Evolutionary conservation across 2,797 vertebrate species (phyloP).

Genomic region (Phrynocephalus forsythii): DNA sequence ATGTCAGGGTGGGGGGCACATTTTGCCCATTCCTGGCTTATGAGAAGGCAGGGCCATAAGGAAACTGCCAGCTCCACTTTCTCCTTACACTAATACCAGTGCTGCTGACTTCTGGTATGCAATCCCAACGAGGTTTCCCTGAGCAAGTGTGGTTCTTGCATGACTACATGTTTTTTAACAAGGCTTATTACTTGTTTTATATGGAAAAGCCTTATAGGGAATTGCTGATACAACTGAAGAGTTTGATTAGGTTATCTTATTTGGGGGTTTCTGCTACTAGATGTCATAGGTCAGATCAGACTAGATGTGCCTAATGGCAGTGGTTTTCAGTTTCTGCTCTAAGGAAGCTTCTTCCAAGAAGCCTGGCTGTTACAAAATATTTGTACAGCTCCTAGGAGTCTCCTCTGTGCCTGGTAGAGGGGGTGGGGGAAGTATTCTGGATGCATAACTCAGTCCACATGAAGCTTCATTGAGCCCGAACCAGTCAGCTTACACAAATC

Average conservation of each 20-base stretch:
- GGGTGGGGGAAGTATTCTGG: background rate
- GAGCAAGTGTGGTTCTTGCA: background rate
- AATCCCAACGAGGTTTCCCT: background rate
- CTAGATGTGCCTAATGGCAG: background rate
- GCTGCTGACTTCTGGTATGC: background rate
- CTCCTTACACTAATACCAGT: background rate
- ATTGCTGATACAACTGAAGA: background rate
- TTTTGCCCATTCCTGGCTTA: background rate
- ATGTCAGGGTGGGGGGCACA: too few relatives aligned
- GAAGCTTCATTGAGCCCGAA: too few relatives aligned
- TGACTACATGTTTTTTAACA: background rate
- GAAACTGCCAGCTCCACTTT: background rate
- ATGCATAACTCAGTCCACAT: background rate
- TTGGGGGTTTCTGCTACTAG: background rate
- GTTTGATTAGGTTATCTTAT: background rate
- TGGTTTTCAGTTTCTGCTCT: background rate
- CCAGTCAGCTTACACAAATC: background rate
- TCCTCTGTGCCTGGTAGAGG: background rate
- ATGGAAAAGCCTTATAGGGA: background rate
- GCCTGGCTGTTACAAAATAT: background rate
- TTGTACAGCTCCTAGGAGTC: background rate
- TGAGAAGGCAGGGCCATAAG: background rate
- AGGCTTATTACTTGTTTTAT: background rate
- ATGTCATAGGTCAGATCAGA: background rate
- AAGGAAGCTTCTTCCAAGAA: background rate